phyloP scores from a whole-genome alignment of 2,113 vertebrate genomes.

The Urocynchramus pylzowi region DNA sequence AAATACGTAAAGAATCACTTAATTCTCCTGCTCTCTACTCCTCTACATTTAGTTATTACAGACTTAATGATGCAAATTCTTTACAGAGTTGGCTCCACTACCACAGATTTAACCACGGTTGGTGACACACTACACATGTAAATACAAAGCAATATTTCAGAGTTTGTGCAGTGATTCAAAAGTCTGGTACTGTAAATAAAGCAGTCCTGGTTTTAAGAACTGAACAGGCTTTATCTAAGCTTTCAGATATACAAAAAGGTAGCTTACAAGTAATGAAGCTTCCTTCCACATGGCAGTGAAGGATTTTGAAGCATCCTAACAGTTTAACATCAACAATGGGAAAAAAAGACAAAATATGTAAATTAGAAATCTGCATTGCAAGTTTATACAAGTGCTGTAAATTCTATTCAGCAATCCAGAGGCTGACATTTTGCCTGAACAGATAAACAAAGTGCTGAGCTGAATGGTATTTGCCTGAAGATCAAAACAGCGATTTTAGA shows the following conservation, averaged over 20 bases:
- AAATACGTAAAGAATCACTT: not conserved
- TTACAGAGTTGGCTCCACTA: not conserved
- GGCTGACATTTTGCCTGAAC: slow-evolving; percentile 13
- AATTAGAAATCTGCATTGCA: not conserved
- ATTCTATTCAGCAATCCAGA: slow-evolving; percentile 15
- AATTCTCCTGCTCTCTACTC: not conserved
- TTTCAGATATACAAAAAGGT: not conserved
- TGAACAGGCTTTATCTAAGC: not conserved
- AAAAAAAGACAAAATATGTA: slow-evolving; percentile 13
- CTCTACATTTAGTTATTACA: not conserved
- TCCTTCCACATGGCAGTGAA: not conserved
- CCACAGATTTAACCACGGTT: accelerated
- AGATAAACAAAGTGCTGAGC: not conserved
- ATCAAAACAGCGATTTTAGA: slow-evolving; percentile 6
- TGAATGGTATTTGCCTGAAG: slow-evolving; percentile 9
- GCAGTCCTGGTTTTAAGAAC: not conserved
- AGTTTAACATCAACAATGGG: not conserved
- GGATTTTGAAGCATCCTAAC: not conserved
- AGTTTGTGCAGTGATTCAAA: not conserved
- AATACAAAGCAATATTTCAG: not conserved
- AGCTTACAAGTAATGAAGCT: not conserved
- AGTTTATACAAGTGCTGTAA: not conserved
- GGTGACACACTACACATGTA: not conserved
- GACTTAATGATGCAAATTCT: not conserved
- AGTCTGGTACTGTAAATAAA: not conserved